phyloP scores from a whole-genome alignment of 1,140 invertebrate species.

The Neoseiulus cucumeris region DNA sequence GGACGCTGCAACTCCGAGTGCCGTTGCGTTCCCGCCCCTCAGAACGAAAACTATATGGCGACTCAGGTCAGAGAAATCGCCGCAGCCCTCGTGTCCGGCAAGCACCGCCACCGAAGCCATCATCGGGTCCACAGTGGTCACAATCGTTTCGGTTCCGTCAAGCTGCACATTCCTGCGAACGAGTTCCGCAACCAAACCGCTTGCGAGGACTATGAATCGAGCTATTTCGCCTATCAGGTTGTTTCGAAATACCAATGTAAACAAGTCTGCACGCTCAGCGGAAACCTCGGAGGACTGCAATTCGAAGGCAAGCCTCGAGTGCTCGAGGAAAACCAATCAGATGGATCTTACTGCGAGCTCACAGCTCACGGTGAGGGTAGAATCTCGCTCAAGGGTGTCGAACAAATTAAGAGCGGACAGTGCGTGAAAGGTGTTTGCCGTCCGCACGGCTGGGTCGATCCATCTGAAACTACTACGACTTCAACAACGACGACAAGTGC shows the following conservation, averaged over 20 bases:
- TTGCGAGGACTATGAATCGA: not conserved
- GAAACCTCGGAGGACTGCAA: not conserved
- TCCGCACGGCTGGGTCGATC: not conserved
- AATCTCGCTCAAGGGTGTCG: not conserved
- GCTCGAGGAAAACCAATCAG: not conserved
- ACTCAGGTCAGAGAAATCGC: not conserved
- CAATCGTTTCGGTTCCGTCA: not conserved
- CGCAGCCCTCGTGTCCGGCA: not conserved
- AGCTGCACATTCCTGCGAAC: not conserved
- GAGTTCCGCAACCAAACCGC: not conserved
- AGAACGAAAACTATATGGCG: not conserved
- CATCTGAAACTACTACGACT: not conserved
- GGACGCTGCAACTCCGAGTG: not conserved
- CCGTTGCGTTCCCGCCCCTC: not conserved
- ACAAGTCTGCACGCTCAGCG: not conserved
- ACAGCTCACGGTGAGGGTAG: not conserved
- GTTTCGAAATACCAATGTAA: not conserved
- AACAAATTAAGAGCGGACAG: not conserved
- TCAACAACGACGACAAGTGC: too few relatives aligned
- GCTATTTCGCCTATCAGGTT: not conserved
- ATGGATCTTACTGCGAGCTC: not conserved
- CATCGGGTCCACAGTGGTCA: not conserved
- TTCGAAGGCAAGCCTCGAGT: not conserved
- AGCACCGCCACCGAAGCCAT: not conserved
- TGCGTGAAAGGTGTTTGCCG: not conserved